Percentiles rank a stretch among this genome's conserved stretches.
phyloP scores from a whole-genome alignment of 2,113 vertebrate species.

The Austrofundulus limnaeus region DNA sequence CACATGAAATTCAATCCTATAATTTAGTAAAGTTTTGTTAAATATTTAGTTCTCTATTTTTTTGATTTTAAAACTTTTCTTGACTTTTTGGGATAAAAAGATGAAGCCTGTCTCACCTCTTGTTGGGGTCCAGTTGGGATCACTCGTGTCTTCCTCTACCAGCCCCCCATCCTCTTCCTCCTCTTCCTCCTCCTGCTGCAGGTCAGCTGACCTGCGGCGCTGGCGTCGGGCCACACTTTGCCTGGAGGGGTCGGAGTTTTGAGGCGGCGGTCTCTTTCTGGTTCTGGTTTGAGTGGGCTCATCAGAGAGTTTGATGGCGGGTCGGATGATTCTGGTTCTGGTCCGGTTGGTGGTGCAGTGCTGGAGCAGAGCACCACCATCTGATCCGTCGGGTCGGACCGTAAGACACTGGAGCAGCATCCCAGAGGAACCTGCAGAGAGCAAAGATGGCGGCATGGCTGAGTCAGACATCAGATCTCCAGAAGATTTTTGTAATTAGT shows the following conservation, averaged over 20 bases:
- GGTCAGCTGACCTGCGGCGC: background rate
- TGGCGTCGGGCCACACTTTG: background rate
- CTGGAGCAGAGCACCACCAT: conserved; percentile 52
- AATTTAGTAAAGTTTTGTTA: no score
- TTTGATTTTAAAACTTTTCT: no score
- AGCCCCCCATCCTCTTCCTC: background rate
- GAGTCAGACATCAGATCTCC: no score
- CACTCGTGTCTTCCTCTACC: conserved; percentile 21
- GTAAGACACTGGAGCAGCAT: conserved; percentile 54
- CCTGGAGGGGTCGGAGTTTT: background rate
- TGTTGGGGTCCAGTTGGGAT: conserved; percentile 44
- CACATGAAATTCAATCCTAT: no score
- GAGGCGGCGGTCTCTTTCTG: conserved; percentile 13
- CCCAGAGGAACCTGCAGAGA: conserved; percentile 24
- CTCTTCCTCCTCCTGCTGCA: conserved; percentile 1
- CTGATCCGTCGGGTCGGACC: conserved; percentile 38
- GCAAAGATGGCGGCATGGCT: no score
- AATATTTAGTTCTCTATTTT: no score
- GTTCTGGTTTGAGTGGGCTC: conserved; percentile 9
- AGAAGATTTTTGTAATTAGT: no score
- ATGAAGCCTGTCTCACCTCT: conserved; percentile 30
- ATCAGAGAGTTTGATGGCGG: conserved; percentile 17
- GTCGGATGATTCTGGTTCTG: conserved; percentile 47
- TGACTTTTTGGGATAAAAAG: background rate
- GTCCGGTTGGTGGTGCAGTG: conserved; percentile 48